phyloP scores from a whole-genome alignment of 2,888 invertebrate genomes.

The Myathropa florea region DNA sequence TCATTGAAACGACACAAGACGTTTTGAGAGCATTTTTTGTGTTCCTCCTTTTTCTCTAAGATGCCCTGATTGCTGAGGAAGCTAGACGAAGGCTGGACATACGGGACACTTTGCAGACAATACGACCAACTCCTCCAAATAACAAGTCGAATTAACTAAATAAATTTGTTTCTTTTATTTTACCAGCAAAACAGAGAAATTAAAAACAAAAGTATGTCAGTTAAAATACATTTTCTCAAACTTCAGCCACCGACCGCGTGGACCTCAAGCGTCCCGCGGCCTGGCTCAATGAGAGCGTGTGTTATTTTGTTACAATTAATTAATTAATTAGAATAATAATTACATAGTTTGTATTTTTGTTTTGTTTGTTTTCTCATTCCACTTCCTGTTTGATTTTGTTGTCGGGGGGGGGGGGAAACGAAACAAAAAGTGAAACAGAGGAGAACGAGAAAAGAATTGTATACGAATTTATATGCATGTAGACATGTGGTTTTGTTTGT shows the following conservation, averaged over 20 bases:
- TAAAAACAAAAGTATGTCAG: conserved; percentile 32
- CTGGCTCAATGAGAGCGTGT: conserved; percentile 27
- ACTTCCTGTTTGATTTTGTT: conserved; percentile 24
- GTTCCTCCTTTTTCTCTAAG: no score
- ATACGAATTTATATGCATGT: no score
- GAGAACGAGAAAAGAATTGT: no score
- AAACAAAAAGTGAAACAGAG: background rate
- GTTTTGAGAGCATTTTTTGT: no score
- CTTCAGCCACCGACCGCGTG: background rate
- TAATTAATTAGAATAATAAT: conserved; percentile 53
- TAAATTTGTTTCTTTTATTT: conserved; percentile 42
- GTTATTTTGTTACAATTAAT: conserved; percentile 17
- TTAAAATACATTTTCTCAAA: conserved; percentile 42
- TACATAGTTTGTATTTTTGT: conserved; percentile 32
- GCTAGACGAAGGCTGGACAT: no score
- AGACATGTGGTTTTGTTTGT: no score
- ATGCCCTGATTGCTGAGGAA: no score
- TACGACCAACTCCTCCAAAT: no score
- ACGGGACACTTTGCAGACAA: no score
- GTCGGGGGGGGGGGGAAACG: background rate
- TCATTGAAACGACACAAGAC: no score
- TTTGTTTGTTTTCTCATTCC: conserved; percentile 5
- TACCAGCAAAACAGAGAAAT: conserved; percentile 49
- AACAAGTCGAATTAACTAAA: background rate
- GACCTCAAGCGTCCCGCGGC: conserved; percentile 1